Percentiles rank a stretch among this genome's conserved stretches.
Evolutionary conservation across 1,140 invertebrate species (phyloP).

Genomic region (Druon quercuslanigerum): DNA sequence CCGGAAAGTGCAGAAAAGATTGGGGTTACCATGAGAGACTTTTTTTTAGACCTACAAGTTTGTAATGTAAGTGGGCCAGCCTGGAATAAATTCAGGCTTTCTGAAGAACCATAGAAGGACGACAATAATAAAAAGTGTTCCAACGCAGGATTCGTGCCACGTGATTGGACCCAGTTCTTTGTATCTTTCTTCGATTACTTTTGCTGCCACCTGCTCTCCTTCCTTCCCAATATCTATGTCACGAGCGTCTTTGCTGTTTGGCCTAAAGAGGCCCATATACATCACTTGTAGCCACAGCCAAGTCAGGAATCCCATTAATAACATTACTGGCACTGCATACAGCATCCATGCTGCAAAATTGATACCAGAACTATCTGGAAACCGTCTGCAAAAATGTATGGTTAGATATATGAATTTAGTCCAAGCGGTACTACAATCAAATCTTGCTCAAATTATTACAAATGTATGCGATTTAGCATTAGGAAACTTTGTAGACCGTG

Average conservation of each 20-base stretch:
- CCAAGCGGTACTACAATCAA: too few relatives aligned
- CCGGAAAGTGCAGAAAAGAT: too few relatives aligned
- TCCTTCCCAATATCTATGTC: slow-evolving; percentile 72
- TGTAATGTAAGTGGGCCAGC: slow-evolving; percentile 84
- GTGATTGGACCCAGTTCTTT: slow-evolving; percentile 81
- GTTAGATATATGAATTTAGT: neutral
- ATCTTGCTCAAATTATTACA: too few relatives aligned
- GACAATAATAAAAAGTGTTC: slow-evolving; percentile 85
- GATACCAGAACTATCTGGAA: slow-evolving; percentile 77
- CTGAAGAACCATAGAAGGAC: slow-evolving; percentile 93
- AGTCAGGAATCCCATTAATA: slow-evolving; percentile 77
- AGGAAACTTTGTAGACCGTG: too few relatives aligned
- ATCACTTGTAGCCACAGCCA: slow-evolving; percentile 82
- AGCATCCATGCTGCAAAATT: slow-evolving; percentile 81
- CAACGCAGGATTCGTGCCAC: slow-evolving; percentile 87
- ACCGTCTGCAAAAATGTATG: slow-evolving; percentile 68
- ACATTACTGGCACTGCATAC: slow-evolving; percentile 77
- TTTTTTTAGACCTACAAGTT: slow-evolving; percentile 62
- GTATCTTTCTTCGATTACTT: slow-evolving; percentile 79
- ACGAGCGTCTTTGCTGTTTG: slow-evolving; percentile 66
- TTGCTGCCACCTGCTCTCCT: slow-evolving; percentile 77
- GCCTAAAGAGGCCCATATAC: slow-evolving; percentile 77
- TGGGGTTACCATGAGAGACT: neutral
- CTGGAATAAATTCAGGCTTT: slow-evolving; percentile 87
- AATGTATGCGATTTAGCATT: too few relatives aligned